Base-by-base conservation (phyloP, 1,140 invertebrate species). In the Neodiprion lecontei region DNA sequence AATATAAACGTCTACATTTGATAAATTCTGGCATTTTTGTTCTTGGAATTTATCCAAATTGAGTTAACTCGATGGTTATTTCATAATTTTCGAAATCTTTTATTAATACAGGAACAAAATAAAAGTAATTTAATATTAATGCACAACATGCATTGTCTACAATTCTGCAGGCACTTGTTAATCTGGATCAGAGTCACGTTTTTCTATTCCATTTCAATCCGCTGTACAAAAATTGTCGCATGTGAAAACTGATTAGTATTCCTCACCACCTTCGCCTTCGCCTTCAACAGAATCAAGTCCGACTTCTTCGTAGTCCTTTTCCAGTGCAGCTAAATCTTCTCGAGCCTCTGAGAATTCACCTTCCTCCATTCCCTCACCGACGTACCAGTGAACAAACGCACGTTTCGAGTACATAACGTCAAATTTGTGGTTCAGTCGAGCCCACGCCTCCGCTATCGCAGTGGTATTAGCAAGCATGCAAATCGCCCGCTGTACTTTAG, bases 291-390 rank as follows among this genome's bases (percentile, higher is more conserved):
- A 91, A 80, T 92, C 92, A 77, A 91, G 87, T 50, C 91, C 92
- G 70, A 93, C 92, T 84, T 93, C 92, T 82, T 92, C 91, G 93
- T 92, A 0, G 92, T 93, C 7, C 91, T 92, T 81, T 92, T 93
- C 73, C 89, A 90, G 73, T 17, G 70, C 70, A 48, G 70, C 70
- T 76, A 94, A 84, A 87, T 94, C 92, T 79, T 93, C 92, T 72
- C 91, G 86, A 47, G 92, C 92, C 81, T 93, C 91, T 4, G 88
- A 88, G 83, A 93, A 92, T 81, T 92, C 91, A 48, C 91, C 91
- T 84, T 92, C 91, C 77, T 92, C 91, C 91, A 92, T 92, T 74
- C 91, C 91, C 77, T 92, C 91, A 9, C 91, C 91, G 28, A 92
- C 90, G 75, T 90, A 91, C 91, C 91, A 92, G 78, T 92, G 91